A percentile compares a stretch with the other conserved stretches of the same genome.
Conservation (phyloP, 2,113 vertebrate genomes). For the Salminus brasiliensis region DNA sequence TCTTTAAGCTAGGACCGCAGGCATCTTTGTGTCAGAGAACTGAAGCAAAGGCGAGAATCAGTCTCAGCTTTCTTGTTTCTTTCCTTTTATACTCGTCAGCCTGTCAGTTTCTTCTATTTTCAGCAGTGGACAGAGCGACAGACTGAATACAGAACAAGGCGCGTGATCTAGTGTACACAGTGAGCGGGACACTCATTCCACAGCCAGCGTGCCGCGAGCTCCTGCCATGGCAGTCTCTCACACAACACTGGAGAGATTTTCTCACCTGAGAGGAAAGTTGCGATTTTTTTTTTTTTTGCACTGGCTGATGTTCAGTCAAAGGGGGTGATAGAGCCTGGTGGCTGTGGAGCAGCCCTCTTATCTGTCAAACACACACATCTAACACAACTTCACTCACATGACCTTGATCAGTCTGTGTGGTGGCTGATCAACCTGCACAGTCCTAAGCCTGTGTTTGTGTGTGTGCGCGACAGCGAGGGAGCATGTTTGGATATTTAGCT, state of each 20-base stretch:
- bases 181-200: neutral
- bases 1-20: neutral
- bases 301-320: constrained; percentile 4
- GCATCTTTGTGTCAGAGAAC: neutral
- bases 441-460: neutral
- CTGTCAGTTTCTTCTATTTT: neutral
- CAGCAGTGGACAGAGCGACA: constrained; percentile 25
- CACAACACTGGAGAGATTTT: constrained; percentile 25
- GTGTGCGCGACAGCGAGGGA: neutral
- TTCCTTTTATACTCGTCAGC: neutral
- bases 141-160: constrained; percentile 48
- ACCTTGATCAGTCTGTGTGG: constrained; percentile 39
- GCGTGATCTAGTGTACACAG: constrained; percentile 3
- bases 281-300: constrained; percentile 30
- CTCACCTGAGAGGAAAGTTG: constrained; percentile 39
- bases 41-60: neutral
- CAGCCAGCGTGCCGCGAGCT: constrained; percentile 8
- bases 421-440: neutral
- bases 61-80: neutral
- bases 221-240: constrained; percentile 18
- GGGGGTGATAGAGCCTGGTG: constrained; percentile 1
- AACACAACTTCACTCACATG: constrained; percentile 23
- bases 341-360: neutral
- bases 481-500: neutral
- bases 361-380: neutral